These are phyloP conservation scores for Reticulitermes lucifugus DNA, from an alignment of 2,888 invertebrate species.

Conservation along the genomic window DNA sequence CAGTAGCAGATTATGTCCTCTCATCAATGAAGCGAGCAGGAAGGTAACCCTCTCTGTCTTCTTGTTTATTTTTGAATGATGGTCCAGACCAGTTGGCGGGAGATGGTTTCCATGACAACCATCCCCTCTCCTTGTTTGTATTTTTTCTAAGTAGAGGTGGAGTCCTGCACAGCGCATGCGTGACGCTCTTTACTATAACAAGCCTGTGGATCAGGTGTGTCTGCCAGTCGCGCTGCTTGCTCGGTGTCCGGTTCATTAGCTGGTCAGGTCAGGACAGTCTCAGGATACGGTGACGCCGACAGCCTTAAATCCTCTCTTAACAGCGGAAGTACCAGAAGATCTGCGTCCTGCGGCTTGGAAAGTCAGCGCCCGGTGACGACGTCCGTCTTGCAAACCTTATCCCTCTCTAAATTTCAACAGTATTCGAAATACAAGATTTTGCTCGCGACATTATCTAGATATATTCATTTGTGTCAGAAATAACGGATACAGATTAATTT, in stretches of 20 bases:
- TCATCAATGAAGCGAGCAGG: neutral
- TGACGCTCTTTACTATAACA: conserved; percentile 47
- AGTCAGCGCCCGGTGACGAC: too few species aligned
- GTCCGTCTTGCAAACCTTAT: too few species aligned
- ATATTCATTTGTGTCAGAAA: too few species aligned
- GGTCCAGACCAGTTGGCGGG: conserved; percentile 17
- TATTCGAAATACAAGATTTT: too few species aligned
- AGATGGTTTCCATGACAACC: conserved; percentile 33
- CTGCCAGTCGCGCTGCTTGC: conserved; percentile 19
- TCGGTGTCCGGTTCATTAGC: neutral
- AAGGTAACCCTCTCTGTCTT: conserved; percentile 1
- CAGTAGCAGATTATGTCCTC: neutral
- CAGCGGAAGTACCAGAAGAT: neutral
- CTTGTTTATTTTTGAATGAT: neutral
- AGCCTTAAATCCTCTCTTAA: neutral
- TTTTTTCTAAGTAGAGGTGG: conserved; percentile 2
- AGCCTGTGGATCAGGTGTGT: conserved; percentile 16
- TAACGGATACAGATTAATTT: too few species aligned
- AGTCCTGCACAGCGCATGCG: conserved; percentile 37
- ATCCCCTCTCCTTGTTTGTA: neutral
- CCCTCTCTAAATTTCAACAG: too few species aligned
- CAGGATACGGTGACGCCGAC: neutral
- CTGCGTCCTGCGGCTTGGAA: neutral
- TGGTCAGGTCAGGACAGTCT: neutral
- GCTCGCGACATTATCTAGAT: too few species aligned